Evolutionary conservation across 64 coral and sea anemone species (phyloP).

Genomic region (Pocillopora damicornis): DNA sequence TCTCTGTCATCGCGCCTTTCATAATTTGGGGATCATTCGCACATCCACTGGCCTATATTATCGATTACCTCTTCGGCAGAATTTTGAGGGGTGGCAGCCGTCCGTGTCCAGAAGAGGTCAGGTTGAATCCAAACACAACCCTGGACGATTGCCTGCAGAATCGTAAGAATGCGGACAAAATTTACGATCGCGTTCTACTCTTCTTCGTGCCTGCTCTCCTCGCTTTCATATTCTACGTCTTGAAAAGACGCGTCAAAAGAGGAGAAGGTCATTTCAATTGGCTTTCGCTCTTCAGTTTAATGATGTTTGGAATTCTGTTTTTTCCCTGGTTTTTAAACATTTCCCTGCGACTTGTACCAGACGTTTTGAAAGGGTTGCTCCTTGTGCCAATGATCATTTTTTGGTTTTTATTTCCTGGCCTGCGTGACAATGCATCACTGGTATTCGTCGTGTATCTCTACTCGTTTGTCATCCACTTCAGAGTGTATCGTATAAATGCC

Average conservation of each 20-base stretch:
- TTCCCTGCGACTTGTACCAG: conserved; percentile 18
- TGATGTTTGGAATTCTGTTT: conserved; percentile 6
- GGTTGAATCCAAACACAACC: neutral
- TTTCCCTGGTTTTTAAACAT: conserved; percentile 54
- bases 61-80: conserved; percentile 30
- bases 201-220: neutral
- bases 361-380: conserved; percentile 17
- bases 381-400: conserved; percentile 29
- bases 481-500: neutral
- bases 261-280: neutral
- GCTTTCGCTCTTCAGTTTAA: neutral
- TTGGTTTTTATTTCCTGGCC: conserved; percentile 49
- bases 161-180: neutral
- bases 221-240: neutral
- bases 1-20: conserved; percentile 7
- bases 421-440: conserved; percentile 27
- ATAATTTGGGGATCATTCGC: conserved; percentile 13
- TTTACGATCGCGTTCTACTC: neutral
- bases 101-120: neutral
- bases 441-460: conserved; percentile 19
- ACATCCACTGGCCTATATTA: conserved; percentile 27
- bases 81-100: neutral
- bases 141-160: neutral
- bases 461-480: neutral
- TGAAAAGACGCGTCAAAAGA: neutral